These are phyloP conservation scores for Zeugodacus cucurbitae DNA, from an alignment of 1,140 invertebrate species.

Conservation along the genomic window DNA sequence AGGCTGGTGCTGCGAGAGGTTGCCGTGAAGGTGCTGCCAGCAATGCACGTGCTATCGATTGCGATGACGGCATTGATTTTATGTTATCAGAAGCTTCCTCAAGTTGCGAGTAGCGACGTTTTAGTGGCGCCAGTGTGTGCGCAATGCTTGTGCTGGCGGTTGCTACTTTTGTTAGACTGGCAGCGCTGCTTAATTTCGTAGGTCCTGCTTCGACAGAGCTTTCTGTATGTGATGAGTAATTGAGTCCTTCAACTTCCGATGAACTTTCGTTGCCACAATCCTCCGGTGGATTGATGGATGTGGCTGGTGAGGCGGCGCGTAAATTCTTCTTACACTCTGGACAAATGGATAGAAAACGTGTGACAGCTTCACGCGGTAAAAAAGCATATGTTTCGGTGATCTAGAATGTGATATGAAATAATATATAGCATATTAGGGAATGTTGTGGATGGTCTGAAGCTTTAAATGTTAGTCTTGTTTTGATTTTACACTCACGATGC, in stretches of 20 bases:
- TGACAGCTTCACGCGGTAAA: constrained; percentile 93
- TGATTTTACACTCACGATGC: constrained; percentile 80
- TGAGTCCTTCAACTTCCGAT: constrained; percentile 60
- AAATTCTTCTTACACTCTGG: constrained; percentile 92
- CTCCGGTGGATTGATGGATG: constrained; percentile 47
- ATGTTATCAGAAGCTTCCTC: background rate
- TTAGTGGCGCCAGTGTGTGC: background rate
- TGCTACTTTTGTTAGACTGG: background rate
- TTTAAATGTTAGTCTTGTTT: background rate
- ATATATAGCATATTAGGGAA: background rate
- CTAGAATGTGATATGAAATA: constrained; percentile 69
- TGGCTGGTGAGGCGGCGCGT: constrained; percentile 75
- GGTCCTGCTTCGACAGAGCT: constrained; percentile 61
- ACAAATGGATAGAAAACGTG: constrained; percentile 91
- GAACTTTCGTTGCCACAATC: constrained; percentile 62
- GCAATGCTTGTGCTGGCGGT: background rate
- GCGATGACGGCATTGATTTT: background rate
- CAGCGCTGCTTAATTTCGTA: constrained; percentile 47
- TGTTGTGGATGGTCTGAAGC: background rate
- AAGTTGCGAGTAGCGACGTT: constrained; percentile 2
- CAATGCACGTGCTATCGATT: background rate
- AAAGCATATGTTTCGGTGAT: constrained; percentile 96
- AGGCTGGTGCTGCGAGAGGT: background rate
- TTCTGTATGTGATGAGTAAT: constrained; percentile 63
- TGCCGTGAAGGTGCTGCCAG: background rate